Base-by-base conservation (phyloP, 2,888 invertebrate genomes). In the Malthinus seriepunctatus region DNA sequence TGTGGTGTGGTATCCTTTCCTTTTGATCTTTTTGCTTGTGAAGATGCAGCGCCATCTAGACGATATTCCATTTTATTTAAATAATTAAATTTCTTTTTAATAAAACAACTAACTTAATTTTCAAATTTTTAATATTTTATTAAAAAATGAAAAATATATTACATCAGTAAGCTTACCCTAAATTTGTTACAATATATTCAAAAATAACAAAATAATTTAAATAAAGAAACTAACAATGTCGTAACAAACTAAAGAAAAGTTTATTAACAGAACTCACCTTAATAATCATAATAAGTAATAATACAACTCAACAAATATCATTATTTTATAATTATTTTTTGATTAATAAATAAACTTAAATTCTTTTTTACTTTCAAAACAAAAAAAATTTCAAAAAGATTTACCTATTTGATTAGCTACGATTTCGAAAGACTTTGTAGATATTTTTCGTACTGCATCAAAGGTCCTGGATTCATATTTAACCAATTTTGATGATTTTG, bases 381-480 rank as follows among this genome's bases (percentile, higher is more conserved):
- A 2, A 23, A 23, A 23, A 23, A 23, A 3, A 3, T 5, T 23
- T 5, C 5, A 2, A 2, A 23, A 23, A 23, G 5, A 23, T 56
- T 72, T 73, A 15, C 68, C 67, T 62, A 74, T 23, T 62, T 23
- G 71, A 34, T 45, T 69, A 65, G 49, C 56, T 67, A 63, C 32
- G 68, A 67, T 44, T 58, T 62, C 54, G 63, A 69, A 72, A 78
- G 65, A 61, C 71, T 77, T 62, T 78, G 75, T 63, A 79, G 63
- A 60, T 76, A 79, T 61, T 77, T 79, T 62, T 79, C 78, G 67
- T 75, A 78, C 63, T 78, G 77, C 60, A 75, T 60, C 63, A 76
- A 48, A 9, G 76, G 73, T 35, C 70, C 71, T 14, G 65, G 67
- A 57, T 69, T 69, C 66, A 69, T 73, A 46, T 68, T 73, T 54